Base-by-base conservation (phyloP, 1,140 invertebrate genomes). In the Caenorhabditis remanei region DNA sequence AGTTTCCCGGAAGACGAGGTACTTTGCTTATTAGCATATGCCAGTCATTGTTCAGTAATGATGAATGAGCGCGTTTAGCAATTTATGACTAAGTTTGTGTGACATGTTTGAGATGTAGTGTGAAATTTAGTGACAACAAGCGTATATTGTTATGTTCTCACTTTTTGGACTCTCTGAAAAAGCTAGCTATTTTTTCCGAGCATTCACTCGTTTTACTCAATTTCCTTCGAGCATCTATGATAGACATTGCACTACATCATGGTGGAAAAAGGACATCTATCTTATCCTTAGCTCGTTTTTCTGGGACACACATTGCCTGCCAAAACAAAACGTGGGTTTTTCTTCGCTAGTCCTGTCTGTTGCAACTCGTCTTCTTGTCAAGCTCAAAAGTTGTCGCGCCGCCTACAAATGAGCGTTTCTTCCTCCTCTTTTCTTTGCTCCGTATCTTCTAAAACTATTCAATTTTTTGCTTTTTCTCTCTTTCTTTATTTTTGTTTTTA, bases 241-340 rank as follows among this genome's bases (percentile, higher is more conserved):
- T 40, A 24, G 24, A 19, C 61, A 14, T 63, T 63, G 21, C 61
- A 63, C 24, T 21, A 24, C 19, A 63, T 63, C 9, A 63, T 63
- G 61, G 11, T 3, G 61, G 32, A 63, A 63, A 58, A 79, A 79
- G 71, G 32, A 53, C 71, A 79, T 79, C n/a, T 50, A 79, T 79
- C 43, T 50, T 48, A 79, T 79, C 43, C 71, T 32, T n/a, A 11
- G n/a, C 46, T 79, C 71, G 46, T 79, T 79, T 48, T 79, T 79
- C 71, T 79, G 21, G 43, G 32, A 43, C 43, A 14, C 71, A n/a
- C 11, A 50, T 50, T 53, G 46, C 46, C 8, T 50, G 46, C 71
- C 71, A 79, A 79, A 79, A 79, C 71, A 50, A 79, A 79, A 79
- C 71, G 71, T 79, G 71, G 67, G 71, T 79, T 79, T 50, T 79